Evolutionary conservation across 2,888 invertebrate species (phyloP), one percentile per base, ranked within the genome.

Genomic region (Bombylius major): DNA sequence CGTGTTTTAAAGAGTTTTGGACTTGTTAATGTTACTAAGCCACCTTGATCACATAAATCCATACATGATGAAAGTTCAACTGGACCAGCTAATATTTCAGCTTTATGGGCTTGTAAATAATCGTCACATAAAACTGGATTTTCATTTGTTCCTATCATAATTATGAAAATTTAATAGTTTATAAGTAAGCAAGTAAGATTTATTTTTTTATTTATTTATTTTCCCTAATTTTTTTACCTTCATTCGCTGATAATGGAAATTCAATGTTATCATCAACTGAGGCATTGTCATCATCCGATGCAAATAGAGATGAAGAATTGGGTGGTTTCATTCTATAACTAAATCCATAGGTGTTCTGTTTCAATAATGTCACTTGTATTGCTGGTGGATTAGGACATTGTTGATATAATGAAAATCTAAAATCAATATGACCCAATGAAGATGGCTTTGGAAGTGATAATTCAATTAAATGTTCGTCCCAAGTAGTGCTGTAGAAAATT

Each of bases 391-490:
- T 81, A 2, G 84, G 79, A 65, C 87, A 88, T 6, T 86, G 82
- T 6, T 84, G 80, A 68, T 90, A 90, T 42, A 95, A 76, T 1
- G 84, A 84, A 68, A 93, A 94, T 61, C 87, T 86, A 50, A 95
- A 83, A 70, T 94, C 93, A 33, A 95, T 84, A 66, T 94, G 94
- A n/a, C 92, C 92, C 55, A 94, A 77, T 44, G 82, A 82, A 4
- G 84, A 82, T 51, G 85, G 84, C 61, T 86, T 83, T 0, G 92
- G 89, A 54, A 95, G 70, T 1, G 91, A 89, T 8, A 95, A 76
- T 70, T 95, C 95, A 65, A 95, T 85, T 34, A 94, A 82, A 66
- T 95, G 94, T 68, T 95, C 94, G 67, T 93, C 91, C 89, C 91
- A 93, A 0, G 93, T 91, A 32, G 88, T 82, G 53, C 81, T 81